Evolutionary conservation across 35 echinoderm and acorn worm species (phyloP).

Genomic region (Heliocidaris tuberculata): DNA sequence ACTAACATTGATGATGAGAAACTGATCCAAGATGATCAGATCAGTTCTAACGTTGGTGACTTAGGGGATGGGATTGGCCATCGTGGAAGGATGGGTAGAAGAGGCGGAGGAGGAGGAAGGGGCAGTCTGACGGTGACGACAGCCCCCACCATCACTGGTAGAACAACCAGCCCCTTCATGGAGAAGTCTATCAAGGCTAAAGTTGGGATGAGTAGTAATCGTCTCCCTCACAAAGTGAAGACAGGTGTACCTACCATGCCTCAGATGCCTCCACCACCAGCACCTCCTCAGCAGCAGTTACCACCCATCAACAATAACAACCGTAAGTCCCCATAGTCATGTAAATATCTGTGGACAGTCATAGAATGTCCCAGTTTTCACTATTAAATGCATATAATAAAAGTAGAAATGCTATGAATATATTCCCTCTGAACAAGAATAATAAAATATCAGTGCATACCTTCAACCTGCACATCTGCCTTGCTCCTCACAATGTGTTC

Average conservation of each 20-base stretch:
- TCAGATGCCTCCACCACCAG: conserved; percentile 59
- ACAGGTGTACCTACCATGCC: conserved; percentile 61
- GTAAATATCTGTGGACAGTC: no score
- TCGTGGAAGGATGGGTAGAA: neutral
- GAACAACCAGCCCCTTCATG: conserved; percentile 69
- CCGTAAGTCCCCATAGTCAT: conserved; percentile 55
- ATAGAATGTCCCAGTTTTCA: no score
- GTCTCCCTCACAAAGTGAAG: conserved; percentile 79
- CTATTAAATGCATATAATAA: no score
- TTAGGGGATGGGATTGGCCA: conserved; percentile 27
- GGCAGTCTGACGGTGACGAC: conserved; percentile 51
- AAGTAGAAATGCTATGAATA: no score
- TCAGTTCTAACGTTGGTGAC: conserved; percentile 90
- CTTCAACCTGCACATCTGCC: no score
- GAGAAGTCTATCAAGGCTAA: conserved; percentile 55
- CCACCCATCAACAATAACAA: conserved; percentile 55
- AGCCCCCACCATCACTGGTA: conserved; percentile 32
- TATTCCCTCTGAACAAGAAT: no score
- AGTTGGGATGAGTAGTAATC: conserved; percentile 43
- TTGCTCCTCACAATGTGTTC: no score
- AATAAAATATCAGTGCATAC: no score
- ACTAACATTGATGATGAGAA: conserved; percentile 84
- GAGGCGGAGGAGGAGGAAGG: conserved; percentile 39
- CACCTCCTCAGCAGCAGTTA: neutral
- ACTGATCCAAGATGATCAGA: conserved; percentile 89